These are phyloP conservation scores for Dryococelus australis DNA, from an alignment of 2,888 invertebrate genomes.

Conservation along the genomic window DNA sequence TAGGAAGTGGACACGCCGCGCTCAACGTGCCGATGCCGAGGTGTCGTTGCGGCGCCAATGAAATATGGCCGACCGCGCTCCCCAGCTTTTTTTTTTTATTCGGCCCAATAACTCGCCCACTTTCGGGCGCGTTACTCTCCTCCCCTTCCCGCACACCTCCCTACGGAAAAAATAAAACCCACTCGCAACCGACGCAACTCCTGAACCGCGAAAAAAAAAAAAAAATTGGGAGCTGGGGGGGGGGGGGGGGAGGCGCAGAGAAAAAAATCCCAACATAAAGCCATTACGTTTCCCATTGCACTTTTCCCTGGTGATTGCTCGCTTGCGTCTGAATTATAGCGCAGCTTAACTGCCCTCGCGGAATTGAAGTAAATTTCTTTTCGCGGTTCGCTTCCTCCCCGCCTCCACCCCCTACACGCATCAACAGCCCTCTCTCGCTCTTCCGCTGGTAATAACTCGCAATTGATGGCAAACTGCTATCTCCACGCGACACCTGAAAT, in stretches of 20 bases:
- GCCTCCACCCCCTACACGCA: too few species aligned
- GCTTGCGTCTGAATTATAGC: not conserved
- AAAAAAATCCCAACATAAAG: not conserved
- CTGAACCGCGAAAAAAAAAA: not conserved
- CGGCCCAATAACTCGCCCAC: not conserved
- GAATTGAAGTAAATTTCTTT: slow-evolving; percentile 5
- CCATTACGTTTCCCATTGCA: not conserved
- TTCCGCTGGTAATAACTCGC: not conserved
- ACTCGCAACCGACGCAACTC: not conserved
- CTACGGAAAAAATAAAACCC: not conserved
- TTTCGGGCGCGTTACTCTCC: not conserved
- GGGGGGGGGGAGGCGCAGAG: not conserved
- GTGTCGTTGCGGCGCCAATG: not conserved
- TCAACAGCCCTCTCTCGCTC: too few species aligned
- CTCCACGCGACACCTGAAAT: not conserved
- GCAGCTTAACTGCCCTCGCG: slow-evolving; percentile 1
- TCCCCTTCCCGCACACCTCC: not conserved
- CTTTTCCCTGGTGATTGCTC: not conserved
- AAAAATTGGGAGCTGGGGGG: not conserved
- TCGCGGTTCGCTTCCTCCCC: not conserved
- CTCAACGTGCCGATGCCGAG: not conserved
- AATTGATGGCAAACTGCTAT: slow-evolving; percentile 10
- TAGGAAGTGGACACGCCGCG: not conserved
- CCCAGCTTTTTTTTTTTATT: not conserved
- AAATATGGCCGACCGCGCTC: not conserved